Evolutionary conservation across 2,888 invertebrate genomes (phyloP).

Genomic region (Lathronympha strigana): DNA sequence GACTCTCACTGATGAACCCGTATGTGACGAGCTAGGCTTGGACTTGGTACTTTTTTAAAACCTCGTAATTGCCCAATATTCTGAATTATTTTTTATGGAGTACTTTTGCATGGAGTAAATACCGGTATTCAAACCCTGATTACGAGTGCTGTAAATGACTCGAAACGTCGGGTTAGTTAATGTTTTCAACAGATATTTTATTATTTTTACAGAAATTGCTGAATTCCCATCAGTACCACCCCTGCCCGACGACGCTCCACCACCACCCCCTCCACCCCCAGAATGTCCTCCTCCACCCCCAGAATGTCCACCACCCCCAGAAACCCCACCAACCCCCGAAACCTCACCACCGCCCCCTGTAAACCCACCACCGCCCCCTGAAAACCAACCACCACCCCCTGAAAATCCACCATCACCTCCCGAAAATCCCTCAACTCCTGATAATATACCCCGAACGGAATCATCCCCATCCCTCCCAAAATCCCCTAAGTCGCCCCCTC

Average conservation of each 20-base stretch:
- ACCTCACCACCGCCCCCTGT: conserved; percentile 42
- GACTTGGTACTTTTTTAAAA: too few species aligned
- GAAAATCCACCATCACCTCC: conserved; percentile 43
- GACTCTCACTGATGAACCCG: too few species aligned
- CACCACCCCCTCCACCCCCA: conserved; percentile 61
- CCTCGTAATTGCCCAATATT: too few species aligned
- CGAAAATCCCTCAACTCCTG: neutral
- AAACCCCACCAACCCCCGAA: conserved; percentile 58
- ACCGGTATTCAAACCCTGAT: too few species aligned
- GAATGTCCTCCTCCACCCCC: conserved; percentile 42
- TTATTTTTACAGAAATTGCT: conserved; percentile 58
- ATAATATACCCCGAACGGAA: too few species aligned
- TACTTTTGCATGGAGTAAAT: too few species aligned
- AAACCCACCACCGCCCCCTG: conserved; percentile 78
- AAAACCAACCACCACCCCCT: conserved; percentile 66
- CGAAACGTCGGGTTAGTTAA: too few species aligned
- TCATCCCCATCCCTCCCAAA: conserved; percentile 44
- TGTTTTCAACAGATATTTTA: too few species aligned
- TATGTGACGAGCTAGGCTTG: too few species aligned
- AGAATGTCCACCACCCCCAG: conserved; percentile 42
- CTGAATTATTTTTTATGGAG: too few species aligned
- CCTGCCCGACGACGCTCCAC: conserved; percentile 74
- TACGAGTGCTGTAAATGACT: too few species aligned
- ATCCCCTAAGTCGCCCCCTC: conserved; percentile 39
- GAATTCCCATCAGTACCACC: conserved; percentile 76